Percentiles rank a stretch among this genome's conserved stretches.
Conservation (phyloP, 1,140 invertebrate genomes). For the Papilio xuthus region DNA sequence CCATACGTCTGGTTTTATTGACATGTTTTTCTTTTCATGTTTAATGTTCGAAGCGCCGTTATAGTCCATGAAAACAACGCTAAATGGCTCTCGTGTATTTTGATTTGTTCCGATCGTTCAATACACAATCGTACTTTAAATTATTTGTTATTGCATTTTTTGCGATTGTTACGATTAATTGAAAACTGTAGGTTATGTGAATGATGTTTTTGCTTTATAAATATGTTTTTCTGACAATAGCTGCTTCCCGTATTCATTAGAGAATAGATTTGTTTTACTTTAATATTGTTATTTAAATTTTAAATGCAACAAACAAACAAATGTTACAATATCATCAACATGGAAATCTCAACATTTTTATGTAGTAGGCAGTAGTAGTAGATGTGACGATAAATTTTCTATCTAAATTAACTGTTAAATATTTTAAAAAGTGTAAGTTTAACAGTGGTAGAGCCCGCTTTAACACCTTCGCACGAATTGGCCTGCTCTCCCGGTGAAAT, state of each 20-base stretch:
- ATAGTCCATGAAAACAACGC: conserved; percentile 22
- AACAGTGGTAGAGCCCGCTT: too few species aligned
- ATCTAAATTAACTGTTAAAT: not conserved
- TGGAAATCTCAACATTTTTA: too few species aligned
- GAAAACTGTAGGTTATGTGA: conserved; percentile 12
- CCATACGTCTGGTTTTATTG: conserved; percentile 35
- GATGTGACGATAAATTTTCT: not conserved
- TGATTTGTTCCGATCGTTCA: conserved; percentile 2
- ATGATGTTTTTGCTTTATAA: not conserved
- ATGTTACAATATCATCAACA: too few species aligned
- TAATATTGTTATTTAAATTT: not conserved
- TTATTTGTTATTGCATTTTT: conserved; percentile 23
- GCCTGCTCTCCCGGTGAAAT: too few species aligned
- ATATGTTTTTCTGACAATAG: not conserved
- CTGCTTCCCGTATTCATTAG: not conserved
- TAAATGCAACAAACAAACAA: too few species aligned
- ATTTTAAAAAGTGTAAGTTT: too few species aligned
- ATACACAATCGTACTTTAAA: conserved; percentile 6
- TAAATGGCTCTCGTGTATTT: not conserved
- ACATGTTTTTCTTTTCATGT: conserved; percentile 32
- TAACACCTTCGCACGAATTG: too few species aligned
- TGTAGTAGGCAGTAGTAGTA: too few species aligned
- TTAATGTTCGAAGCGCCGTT: conserved; percentile 19
- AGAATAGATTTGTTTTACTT: not conserved
- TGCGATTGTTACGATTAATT: not conserved